Conservation (phyloP, 30 jellyfish, hydroid and myxozoan genomes). For the Pseudorhiza aurosa region DNA sequence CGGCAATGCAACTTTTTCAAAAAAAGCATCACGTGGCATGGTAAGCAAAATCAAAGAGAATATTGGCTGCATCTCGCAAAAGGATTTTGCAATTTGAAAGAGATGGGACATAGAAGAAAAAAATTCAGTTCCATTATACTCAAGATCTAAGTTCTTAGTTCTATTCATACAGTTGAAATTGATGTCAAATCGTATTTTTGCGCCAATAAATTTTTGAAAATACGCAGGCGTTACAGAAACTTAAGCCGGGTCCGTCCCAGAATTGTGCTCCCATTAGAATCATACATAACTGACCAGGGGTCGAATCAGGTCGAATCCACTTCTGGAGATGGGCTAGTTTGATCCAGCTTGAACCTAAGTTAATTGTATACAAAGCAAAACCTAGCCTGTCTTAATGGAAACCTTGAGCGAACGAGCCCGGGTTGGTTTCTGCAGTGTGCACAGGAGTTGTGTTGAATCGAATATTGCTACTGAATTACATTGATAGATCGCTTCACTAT, state of each 20-base stretch:
- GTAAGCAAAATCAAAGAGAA: neutral
- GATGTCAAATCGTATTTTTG: too few species aligned
- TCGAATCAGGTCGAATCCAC: neutral
- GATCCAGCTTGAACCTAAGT: neutral
- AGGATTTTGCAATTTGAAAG: neutral
- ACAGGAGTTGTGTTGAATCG: too few species aligned
- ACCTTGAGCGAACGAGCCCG: slow-evolving; percentile 15
- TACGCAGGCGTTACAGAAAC: slow-evolving; percentile 2
- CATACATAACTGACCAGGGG: neutral
- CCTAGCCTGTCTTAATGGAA: neutral
- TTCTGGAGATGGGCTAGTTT: slow-evolving; percentile 1
- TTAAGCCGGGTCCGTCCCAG: slow-evolving; percentile 16
- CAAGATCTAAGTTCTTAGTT: too few species aligned
- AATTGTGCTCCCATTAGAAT: neutral
- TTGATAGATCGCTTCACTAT: too few species aligned
- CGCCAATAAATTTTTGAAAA: too few species aligned
- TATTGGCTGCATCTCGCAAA: neutral
- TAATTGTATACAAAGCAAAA: neutral
- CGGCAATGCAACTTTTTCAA: neutral
- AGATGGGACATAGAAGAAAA: neutral
- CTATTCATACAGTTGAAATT: too few species aligned
- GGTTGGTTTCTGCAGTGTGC: slow-evolving; percentile 3
- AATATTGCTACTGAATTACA: too few species aligned
- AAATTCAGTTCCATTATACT: too few species aligned
- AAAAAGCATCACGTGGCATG: neutral